Evolutionary conservation across 2,888 invertebrate genomes (phyloP).

Genomic region (Blastobasis adustella): DNA sequence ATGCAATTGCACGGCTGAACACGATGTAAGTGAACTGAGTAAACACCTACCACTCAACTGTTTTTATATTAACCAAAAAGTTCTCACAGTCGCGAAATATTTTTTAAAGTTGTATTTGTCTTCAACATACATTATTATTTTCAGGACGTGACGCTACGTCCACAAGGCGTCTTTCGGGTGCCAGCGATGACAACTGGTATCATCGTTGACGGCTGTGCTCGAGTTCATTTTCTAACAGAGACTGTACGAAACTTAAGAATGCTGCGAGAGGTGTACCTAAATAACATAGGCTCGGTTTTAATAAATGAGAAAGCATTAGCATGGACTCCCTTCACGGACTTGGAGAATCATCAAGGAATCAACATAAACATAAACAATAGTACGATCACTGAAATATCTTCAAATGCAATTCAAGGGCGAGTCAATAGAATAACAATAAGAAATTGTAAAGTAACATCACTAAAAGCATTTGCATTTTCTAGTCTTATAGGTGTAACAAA

Average conservation of each 20-base stretch:
- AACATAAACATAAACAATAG: constrained; percentile 64
- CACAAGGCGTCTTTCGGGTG: constrained; percentile 70
- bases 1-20: constrained; percentile 70
- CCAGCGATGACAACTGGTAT: constrained; percentile 74
- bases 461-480: constrained; percentile 84
- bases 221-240: constrained; percentile 73
- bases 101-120: not conserved
- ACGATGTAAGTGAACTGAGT: constrained; percentile 43
- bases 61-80: too few relatives aligned
- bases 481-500: constrained; percentile 79
- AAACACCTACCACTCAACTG: too few relatives aligned
- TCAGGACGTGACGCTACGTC: constrained; percentile 76
- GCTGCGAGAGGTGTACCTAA: constrained; percentile 77
- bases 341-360: constrained; percentile 78
- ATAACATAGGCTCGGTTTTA: constrained; percentile 76
- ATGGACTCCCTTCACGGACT: constrained; percentile 77
- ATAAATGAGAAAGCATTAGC: constrained; percentile 77
- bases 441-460: constrained; percentile 74
- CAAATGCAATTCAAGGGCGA: constrained; percentile 81
- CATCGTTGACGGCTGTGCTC: constrained; percentile 78
- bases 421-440: constrained; percentile 80
- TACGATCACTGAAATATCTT: constrained; percentile 70
- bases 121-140: constrained; percentile 3
- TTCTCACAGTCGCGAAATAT: not conserved
- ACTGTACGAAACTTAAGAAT: constrained; percentile 76